phyloP scores from a whole-genome alignment of 1,140 invertebrate species.

The Macrosteles quadrilineatus region DNA sequence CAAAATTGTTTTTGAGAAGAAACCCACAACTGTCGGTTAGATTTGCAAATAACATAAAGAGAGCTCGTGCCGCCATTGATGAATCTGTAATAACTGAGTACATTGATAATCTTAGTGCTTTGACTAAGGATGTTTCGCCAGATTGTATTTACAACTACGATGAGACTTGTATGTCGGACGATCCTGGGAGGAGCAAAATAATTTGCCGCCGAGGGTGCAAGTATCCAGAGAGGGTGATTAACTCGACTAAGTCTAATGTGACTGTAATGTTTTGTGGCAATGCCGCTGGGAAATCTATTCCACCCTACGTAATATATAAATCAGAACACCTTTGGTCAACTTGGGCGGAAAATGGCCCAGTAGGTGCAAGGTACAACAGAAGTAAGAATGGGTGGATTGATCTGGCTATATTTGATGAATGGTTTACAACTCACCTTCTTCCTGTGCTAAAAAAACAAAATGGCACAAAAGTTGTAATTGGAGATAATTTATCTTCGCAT shows the following conservation, averaged over 20 bases:
- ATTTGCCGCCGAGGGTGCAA: constrained; percentile 32
- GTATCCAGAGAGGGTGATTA: constrained; percentile 37
- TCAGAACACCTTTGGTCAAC: constrained; percentile 46
- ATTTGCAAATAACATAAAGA: constrained; percentile 46
- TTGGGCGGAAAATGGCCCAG: constrained; percentile 48
- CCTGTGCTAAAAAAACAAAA: constrained; percentile 38
- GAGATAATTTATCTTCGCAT: constrained; percentile 50
- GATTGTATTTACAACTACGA: constrained; percentile 51
- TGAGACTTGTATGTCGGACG: constrained; percentile 51
- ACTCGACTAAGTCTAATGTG: constrained; percentile 34
- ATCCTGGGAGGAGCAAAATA: constrained; percentile 45
- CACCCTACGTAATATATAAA: constrained; percentile 50
- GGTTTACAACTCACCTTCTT: constrained; percentile 44
- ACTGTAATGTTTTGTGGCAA: constrained; percentile 39
- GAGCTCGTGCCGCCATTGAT: constrained; percentile 38
- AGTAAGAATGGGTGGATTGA: constrained; percentile 27
- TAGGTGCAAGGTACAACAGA: constrained; percentile 32
- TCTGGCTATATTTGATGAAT: constrained; percentile 38
- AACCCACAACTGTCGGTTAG: constrained; percentile 39
- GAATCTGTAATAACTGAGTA: constrained; percentile 38
- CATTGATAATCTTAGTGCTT: constrained; percentile 44
- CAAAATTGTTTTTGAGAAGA: constrained; percentile 42
- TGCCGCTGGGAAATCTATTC: constrained; percentile 41
- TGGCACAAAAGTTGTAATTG: constrained; percentile 42
- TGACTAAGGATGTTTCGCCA: constrained; percentile 45